phyloP scores from a whole-genome alignment of 1,140 invertebrate genomes.

The Lordiphosa stackelbergi region DNA sequence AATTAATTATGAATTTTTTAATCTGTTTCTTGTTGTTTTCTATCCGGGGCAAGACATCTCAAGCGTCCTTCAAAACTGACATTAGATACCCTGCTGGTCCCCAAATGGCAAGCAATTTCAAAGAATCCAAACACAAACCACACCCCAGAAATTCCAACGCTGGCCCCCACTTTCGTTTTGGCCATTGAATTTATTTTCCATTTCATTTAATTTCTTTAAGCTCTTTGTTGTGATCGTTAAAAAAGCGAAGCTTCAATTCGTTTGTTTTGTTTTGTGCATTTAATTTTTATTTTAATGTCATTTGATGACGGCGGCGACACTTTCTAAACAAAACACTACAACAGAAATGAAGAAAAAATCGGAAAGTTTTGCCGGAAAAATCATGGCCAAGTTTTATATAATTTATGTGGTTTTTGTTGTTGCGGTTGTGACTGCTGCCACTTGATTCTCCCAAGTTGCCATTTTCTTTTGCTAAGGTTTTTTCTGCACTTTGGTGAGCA shows the following conservation, averaged over 20 bases:
- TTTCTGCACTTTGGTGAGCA: constrained; percentile 37
- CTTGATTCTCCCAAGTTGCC: constrained; percentile 23
- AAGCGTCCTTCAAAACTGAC: too few species aligned
- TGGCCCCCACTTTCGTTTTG: constrained; percentile 30
- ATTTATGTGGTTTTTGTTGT: constrained; percentile 29
- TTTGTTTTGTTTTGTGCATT: constrained; percentile 36
- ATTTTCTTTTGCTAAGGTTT: constrained; percentile 42
- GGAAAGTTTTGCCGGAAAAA: constrained; percentile 53
- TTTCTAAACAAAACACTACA: constrained; percentile 41
- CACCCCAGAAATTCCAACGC: constrained; percentile 34
- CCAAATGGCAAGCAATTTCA: constrained; percentile 31
- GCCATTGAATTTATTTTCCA: constrained; percentile 42
- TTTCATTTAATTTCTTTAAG: constrained; percentile 56
- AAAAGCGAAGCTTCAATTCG: too few species aligned
- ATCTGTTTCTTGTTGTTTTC: too few species aligned
- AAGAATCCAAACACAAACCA: constrained; percentile 17
- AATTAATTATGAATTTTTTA: too few species aligned
- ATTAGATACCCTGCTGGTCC: constrained; percentile 20
- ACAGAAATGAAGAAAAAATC: neutral
- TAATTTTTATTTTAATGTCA: constrained; percentile 41
- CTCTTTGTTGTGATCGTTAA: constrained; percentile 8
- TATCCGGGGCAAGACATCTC: too few species aligned
- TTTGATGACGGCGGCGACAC: constrained; percentile 22
- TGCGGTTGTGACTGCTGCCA: constrained; percentile 15
- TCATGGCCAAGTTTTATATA: constrained; percentile 54